phyloP scores from a whole-genome alignment of 2,113 vertebrate genomes.

The Cavia aperea region DNA sequence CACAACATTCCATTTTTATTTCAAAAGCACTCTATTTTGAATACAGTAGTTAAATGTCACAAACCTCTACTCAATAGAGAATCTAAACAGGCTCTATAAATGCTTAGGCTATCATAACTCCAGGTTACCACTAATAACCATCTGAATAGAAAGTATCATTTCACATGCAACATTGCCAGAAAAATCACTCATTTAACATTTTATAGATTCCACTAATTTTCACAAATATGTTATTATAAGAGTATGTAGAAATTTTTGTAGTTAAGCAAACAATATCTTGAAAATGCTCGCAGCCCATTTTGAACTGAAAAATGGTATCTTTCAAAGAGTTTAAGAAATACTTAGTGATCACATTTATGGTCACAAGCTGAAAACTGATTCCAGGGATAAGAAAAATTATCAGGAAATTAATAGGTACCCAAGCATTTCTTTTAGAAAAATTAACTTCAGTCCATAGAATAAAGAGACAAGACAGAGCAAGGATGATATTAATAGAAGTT shows the following conservation, averaged over 20 bases:
- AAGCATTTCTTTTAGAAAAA: constrained; percentile 56
- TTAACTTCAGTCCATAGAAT: neutral
- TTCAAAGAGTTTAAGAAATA: constrained; percentile 53
- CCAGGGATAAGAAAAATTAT: constrained; percentile 67
- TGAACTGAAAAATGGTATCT: constrained; percentile 38
- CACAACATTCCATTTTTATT: constrained; percentile 4
- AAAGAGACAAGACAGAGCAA: neutral
- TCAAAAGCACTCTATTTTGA: constrained; percentile 27
- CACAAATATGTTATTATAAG: constrained; percentile 25
- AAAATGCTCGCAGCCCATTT: constrained; percentile 44
- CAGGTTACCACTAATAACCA: neutral
- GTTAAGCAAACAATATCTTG: constrained; percentile 51
- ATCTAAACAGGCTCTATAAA: constrained; percentile 28
- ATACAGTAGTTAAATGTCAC: constrained; percentile 10
- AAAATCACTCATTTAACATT: constrained; percentile 23
- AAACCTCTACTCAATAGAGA: constrained; percentile 35
- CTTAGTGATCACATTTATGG: constrained; percentile 44
- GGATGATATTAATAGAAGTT: neutral
- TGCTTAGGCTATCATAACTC: neutral
- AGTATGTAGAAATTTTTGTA: neutral
- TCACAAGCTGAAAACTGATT: constrained; percentile 64
- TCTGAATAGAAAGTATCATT: neutral
- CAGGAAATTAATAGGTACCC: constrained; percentile 47
- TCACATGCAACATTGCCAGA: neutral
- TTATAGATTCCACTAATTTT: constrained; percentile 26